phyloP scores from a whole-genome alignment of 2,888 invertebrate genomes.

The Syrphus vitripennis region DNA sequence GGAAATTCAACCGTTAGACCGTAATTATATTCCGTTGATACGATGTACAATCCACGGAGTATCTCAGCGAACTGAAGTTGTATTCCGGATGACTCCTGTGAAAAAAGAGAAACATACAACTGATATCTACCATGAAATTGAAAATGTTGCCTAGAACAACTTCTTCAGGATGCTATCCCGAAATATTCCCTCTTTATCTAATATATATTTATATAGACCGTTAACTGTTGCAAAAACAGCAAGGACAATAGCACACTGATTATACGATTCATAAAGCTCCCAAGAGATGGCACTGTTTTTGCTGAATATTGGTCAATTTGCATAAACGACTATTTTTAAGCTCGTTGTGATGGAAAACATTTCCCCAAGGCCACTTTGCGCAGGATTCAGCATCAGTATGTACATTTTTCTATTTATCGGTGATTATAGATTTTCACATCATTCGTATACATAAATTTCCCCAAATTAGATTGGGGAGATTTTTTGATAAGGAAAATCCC shows the following conservation, averaged over 20 bases:
- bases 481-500: neutral
- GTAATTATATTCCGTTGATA: slow-evolving; percentile 31
- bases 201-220: slow-evolving; percentile 27
- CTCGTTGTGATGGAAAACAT: neutral
- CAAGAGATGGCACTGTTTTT: slow-evolving; percentile 43
- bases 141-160: slow-evolving; percentile 33
- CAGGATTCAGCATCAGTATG: slow-evolving; percentile 21
- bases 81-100: slow-evolving; percentile 75
- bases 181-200: slow-evolving; percentile 61
- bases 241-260: slow-evolving; percentile 55
- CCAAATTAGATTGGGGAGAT: neutral
- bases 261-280: slow-evolving; percentile 23
- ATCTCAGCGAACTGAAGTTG: slow-evolving; percentile 75
- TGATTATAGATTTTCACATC: neutral
- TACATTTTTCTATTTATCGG: slow-evolving; percentile 44
- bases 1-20: slow-evolving; percentile 24
- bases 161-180: slow-evolving; percentile 70
- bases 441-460: slow-evolving; percentile 34
- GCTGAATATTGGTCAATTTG: slow-evolving; percentile 22
- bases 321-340: slow-evolving; percentile 40
- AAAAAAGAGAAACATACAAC: slow-evolving; percentile 45
- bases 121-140: neutral
- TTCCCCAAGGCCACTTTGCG: slow-evolving; percentile 37
- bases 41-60: slow-evolving; percentile 74
- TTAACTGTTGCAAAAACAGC: slow-evolving; percentile 48